Evolutionary conservation across 2,113 vertebrate genomes (phyloP).

Genomic region (Okapia johnstoni): DNA sequence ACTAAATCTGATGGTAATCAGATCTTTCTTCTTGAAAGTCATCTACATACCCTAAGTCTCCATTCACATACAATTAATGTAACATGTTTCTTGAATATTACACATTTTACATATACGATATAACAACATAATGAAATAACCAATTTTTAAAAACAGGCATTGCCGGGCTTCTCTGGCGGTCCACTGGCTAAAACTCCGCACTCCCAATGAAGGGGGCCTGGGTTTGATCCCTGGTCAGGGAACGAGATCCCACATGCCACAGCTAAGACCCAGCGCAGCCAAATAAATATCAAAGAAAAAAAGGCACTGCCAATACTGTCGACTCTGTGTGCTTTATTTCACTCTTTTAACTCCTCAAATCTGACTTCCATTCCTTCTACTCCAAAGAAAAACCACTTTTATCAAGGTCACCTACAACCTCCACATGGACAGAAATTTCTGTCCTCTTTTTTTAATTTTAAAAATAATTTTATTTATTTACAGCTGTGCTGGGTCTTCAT

Average conservation of each 20-base stretch:
- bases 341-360: not conserved
- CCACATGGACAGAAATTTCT: not conserved
- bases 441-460: not conserved
- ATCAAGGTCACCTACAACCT: not conserved
- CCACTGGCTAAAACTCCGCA: not conserved
- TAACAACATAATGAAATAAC: not conserved
- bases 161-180: not conserved
- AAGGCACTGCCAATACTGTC: not conserved
- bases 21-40: not conserved
- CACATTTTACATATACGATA: not conserved
- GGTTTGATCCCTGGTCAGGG: not conserved
- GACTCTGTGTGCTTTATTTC: not conserved
- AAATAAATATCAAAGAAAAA: not conserved
- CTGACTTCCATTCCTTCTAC: not conserved
- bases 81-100: not conserved
- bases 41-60: not conserved
- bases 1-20: not conserved
- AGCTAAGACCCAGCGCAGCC: not conserved
- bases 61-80: not conserved
- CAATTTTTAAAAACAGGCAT: not conserved
- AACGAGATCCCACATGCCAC: not conserved
- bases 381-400: not conserved
- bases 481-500: not conserved
- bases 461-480: not conserved
- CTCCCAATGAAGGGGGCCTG: not conserved